Evolutionary conservation across 2,113 vertebrate genomes (phyloP).

Genomic region (Morone saxatilis): DNA sequence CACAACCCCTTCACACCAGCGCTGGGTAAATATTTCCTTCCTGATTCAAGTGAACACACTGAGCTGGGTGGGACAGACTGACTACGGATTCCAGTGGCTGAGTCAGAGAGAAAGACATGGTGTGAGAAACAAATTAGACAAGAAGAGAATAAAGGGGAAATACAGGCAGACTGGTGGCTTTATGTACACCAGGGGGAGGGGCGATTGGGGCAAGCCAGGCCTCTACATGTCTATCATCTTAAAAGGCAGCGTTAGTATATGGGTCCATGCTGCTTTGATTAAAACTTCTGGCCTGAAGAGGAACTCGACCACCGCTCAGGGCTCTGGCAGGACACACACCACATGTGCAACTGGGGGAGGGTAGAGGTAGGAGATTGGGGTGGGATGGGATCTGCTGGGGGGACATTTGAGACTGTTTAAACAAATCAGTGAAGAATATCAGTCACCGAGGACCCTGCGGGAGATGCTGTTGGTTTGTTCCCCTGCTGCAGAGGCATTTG

Average conservation of each 20-base stretch:
- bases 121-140: slow-evolving; percentile 60
- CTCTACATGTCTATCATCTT: slow-evolving; percentile 50
- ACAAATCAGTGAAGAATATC: slow-evolving; percentile 81
- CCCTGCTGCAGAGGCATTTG: slow-evolving; percentile 66
- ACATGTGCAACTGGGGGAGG: slow-evolving; percentile 63
- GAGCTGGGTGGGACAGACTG: slow-evolving; percentile 23
- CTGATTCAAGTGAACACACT: slow-evolving; percentile 56
- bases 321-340: slow-evolving; percentile 54
- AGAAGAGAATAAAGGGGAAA: slow-evolving; percentile 40
- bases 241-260: slow-evolving; percentile 37
- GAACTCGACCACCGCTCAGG: slow-evolving; percentile 44
- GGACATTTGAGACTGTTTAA: slow-evolving; percentile 82
- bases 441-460: slow-evolving; percentile 64
- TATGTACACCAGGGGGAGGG: slow-evolving; percentile 9
- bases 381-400: slow-evolving; percentile 26
- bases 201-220: neutral
- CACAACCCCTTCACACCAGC: slow-evolving; percentile 66
- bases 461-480: slow-evolving; percentile 70
- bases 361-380: slow-evolving; percentile 14
- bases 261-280: slow-evolving; percentile 70
- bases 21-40: slow-evolving; percentile 75
- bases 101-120: slow-evolving; percentile 54
- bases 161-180: slow-evolving; percentile 30
- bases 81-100: slow-evolving; percentile 34
- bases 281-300: slow-evolving; percentile 66